Percentiles rank a stretch among this genome's conserved stretches.
phyloP scores from a whole-genome alignment of 1,140 invertebrate species.

The Leptopilina boulardi region DNA sequence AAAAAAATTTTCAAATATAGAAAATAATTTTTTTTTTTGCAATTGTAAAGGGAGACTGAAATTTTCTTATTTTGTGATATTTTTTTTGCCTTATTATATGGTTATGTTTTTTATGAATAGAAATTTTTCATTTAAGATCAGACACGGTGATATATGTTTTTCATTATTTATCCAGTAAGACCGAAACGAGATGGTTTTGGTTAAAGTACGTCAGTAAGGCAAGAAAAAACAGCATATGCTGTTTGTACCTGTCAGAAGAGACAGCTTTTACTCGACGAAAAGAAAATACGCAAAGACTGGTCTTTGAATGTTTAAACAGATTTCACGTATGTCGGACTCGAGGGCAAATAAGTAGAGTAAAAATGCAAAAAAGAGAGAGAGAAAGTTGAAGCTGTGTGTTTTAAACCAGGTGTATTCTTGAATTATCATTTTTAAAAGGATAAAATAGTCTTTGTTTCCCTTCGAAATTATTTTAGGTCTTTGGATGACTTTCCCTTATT shows the following conservation, averaged over 20 bases:
- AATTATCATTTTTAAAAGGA: not conserved
- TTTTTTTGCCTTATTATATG: not conserved
- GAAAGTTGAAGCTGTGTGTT: not conserved
- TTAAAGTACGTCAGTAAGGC: conserved; percentile 7
- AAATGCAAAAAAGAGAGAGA: not conserved
- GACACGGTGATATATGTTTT: conserved; percentile 8
- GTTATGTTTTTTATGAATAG: not conserved
- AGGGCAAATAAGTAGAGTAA: not conserved
- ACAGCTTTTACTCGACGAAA: conserved; percentile 6
- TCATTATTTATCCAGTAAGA: not conserved
- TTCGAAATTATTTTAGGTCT: not conserved
- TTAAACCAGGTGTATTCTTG: not conserved
- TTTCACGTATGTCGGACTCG: not conserved
- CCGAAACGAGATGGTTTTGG: not conserved
- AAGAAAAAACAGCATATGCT: not conserved
- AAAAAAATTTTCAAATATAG: too few species aligned
- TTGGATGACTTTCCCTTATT: too few species aligned
- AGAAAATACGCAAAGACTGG: conserved; percentile 6
- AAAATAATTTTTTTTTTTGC: too few species aligned
- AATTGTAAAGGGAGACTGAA: too few species aligned
- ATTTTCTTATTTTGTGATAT: too few species aligned
- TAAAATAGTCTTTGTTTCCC: not conserved
- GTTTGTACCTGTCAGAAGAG: conserved; percentile 7
- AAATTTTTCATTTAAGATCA: not conserved
- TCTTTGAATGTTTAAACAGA: conserved; percentile 1